Evolutionary conservation across 2,797 vertebrate genomes (phyloP).

Genomic region (Paedocypris micromegethes): DNA sequence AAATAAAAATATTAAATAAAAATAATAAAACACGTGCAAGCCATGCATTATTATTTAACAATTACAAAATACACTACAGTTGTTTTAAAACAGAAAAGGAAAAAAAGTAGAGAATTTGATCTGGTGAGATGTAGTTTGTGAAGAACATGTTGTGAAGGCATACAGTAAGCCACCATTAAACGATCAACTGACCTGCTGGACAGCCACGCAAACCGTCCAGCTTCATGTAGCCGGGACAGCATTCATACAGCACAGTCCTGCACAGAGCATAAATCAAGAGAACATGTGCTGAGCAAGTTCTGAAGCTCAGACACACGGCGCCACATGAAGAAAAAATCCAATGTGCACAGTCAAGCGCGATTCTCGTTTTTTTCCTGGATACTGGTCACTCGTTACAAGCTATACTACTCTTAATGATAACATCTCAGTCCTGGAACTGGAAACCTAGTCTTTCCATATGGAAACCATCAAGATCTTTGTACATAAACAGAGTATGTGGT

Average conservation of each 20-base stretch:
- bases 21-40: too few species aligned
- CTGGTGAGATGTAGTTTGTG: too few species aligned
- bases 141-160: not conserved
- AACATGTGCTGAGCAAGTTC: not conserved
- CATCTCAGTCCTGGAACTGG: conserved; percentile 15
- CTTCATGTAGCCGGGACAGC: conserved; percentile 94
- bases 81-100: too few species aligned
- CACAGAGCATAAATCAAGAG: conserved; percentile 11
- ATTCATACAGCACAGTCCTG: conserved; percentile 91
- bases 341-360: conserved; percentile 3
- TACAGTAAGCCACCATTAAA: not conserved
- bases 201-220: conserved; percentile 84
- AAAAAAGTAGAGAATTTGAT: too few species aligned
- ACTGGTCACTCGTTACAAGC: conserved; percentile 32
- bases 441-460: conserved; percentile 54
- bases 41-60: too few species aligned
- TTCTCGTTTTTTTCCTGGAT: conserved; percentile 29
- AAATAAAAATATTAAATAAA: too few species aligned
- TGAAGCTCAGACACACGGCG: not conserved
- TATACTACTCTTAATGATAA: conserved; percentile 44
- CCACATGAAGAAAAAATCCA: conserved; percentile 6
- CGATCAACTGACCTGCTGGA: conserved; percentile 81
- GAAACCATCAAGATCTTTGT: conserved; percentile 51
- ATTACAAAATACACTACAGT: too few species aligned
- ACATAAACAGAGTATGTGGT: conserved; percentile 53